phyloP scores from a whole-genome alignment of 2,797 vertebrate genomes.

The Hemitrygon akajei region DNA sequence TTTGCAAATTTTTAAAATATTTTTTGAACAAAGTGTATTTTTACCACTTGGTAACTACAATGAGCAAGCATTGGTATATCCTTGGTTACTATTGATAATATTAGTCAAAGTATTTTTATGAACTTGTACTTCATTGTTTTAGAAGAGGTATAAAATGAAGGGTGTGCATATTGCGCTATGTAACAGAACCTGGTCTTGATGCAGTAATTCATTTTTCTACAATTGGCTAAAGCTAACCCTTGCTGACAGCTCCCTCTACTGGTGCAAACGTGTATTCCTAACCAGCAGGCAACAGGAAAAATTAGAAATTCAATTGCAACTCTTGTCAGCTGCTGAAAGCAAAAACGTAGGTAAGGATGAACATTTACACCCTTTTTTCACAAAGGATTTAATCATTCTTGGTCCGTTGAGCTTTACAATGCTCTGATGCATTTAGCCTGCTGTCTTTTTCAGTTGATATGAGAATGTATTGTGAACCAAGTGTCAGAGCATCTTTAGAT shows the following conservation, averaged over 20 bases:
- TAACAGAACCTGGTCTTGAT: not conserved
- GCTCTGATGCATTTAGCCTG: not conserved
- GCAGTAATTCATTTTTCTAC: too few species aligned
- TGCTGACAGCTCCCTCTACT: conserved; percentile 15
- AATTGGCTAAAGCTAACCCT: not conserved
- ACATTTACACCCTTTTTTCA: not conserved
- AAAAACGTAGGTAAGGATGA: not conserved
- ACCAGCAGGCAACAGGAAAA: not conserved
- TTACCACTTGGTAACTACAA: not conserved
- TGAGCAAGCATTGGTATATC: not conserved
- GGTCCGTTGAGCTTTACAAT: not conserved
- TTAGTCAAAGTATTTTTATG: not conserved
- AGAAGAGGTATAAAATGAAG: not conserved
- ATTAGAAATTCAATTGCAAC: not conserved
- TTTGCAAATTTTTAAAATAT: too few species aligned
- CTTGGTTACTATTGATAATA: not conserved
- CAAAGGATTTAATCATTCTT: not conserved
- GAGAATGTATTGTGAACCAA: not conserved
- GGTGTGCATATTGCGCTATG: not conserved
- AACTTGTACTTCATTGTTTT: not conserved
- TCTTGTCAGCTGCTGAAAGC: not conserved
- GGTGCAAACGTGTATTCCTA: not conserved
- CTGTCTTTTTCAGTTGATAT: not conserved
- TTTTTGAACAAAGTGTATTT: not conserved
- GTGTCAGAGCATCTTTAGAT: too few species aligned